Percentiles rank a stretch among this genome's conserved stretches.
Conservation (phyloP, 2,888 invertebrate genomes). For the Cinara cedri region DNA sequence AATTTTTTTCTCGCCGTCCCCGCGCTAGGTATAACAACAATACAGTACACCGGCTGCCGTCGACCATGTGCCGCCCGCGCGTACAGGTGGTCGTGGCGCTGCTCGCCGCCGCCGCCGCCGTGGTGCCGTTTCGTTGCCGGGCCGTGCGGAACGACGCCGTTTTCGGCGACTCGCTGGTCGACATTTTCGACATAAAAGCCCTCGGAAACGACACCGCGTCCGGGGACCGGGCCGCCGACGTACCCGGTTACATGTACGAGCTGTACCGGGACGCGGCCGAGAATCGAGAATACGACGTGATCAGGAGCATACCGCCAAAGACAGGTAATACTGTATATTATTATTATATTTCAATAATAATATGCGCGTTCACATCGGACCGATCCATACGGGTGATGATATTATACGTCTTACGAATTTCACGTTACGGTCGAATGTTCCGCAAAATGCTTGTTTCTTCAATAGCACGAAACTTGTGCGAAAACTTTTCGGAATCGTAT, state of each 20-base stretch:
- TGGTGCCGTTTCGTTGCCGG: neutral
- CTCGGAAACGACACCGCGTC: neutral
- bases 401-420: too few relatives aligned
- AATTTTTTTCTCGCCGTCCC: too few relatives aligned
- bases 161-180: neutral
- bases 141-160: neutral
- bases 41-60: neutral
- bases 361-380: too few relatives aligned
- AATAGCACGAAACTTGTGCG: too few relatives aligned
- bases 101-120: neutral
- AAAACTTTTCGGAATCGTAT: too few relatives aligned
- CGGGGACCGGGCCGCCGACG: neutral
- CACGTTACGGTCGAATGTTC: too few relatives aligned
- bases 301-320: slow-evolving; percentile 28
- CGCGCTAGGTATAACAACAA: too few relatives aligned
- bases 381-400: too few relatives aligned
- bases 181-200: neutral
- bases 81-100: neutral
- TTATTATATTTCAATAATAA: too few relatives aligned
- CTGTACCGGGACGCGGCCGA: slow-evolving; percentile 26
- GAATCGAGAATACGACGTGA: slow-evolving; percentile 25
- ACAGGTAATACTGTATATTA: slow-evolving; percentile 37
- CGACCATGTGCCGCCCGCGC: slow-evolving; percentile 8
- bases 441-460: too few relatives aligned
- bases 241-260: slow-evolving; percentile 45